Evolutionary conservation across 2,113 vertebrate species (phyloP), one percentile per base, ranked within the genome.

Genomic region (Oxygymnocypris stewartii): DNA sequence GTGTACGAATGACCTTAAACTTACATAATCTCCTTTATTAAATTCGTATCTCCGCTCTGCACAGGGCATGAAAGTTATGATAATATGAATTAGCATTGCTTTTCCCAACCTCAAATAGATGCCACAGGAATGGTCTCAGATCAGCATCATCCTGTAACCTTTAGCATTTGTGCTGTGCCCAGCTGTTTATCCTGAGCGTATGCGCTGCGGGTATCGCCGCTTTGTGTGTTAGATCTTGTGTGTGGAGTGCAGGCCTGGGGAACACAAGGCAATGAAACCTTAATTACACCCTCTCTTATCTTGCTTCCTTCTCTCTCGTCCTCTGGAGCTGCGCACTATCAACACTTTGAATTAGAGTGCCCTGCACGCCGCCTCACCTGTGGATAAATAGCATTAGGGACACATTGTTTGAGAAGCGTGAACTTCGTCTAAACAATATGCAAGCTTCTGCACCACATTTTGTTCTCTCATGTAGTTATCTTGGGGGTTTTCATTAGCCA

Each of bases 271-370:
- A 91, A 90, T 89, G 88, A 88, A 91, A 80, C 89, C 84, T 77
- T 91, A 91, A 93, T 92, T 89, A 91, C 88, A 90, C 93, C 91
- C 90, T 85, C 77, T 87, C 81, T 89, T 86, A 76, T 90, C 88
- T 73, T 88, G 61, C 54, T 80, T 61, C 35, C 51, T 47, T 35
- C 78, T 76, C 42, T 10, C 67, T 51, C 76, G 3, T 28, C 65
- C 84, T 67, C 59, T 81, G 25, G 37, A 23, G 40, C 74, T 28
- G 14, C 31, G 37, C 84, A 7, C 57, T 77, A 49, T 77, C 74
- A 59, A 10, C 18, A 57, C 74, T 6, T 47, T 49, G 54, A 67
- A 78, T 85, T 65, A 67, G 42, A 35, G 61, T 75, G 51, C 35
- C 28, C 57, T 65, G 84, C 74, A 51, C 31, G 35, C 59, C 35